These are phyloP conservation scores for Rana temporaria DNA, from an alignment of 2,113 vertebrate species.

Conservation along the genomic window DNA sequence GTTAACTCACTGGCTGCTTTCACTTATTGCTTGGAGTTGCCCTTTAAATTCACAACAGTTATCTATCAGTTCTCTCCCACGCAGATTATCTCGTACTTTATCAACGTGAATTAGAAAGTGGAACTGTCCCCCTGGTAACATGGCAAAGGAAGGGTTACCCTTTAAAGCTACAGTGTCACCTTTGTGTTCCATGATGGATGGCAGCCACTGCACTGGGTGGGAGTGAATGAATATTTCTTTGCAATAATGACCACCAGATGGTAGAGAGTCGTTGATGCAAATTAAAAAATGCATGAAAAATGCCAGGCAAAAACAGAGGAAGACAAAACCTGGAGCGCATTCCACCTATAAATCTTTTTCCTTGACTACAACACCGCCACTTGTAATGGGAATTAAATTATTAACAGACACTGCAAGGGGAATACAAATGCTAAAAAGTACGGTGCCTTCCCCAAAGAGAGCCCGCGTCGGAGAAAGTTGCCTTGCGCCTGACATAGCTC, in stretches of 20 bases:
- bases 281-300: conserved; percentile 90
- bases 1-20: too few relatives aligned
- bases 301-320: conserved; percentile 84
- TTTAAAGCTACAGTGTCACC: conserved; percentile 62
- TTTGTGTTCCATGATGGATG: conserved; percentile 78
- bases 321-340: conserved; percentile 84
- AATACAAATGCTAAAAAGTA: conserved; percentile 69
- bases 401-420: conserved; percentile 80
- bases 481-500: too few relatives aligned
- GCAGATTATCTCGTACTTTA: too few relatives aligned
- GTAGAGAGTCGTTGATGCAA: conserved; percentile 84
- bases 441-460: not conserved
- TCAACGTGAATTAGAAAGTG: too few relatives aligned
- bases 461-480: not conserved
- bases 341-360: conserved; percentile 83
- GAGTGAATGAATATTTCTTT: conserved; percentile 86
- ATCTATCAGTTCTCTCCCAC: too few relatives aligned
- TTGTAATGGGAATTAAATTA: conserved; percentile 88
- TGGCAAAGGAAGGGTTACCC: not conserved
- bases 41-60: too few relatives aligned
- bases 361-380: conserved; percentile 60
- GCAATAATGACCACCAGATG: conserved; percentile 87
- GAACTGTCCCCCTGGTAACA: too few relatives aligned
- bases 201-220: conserved; percentile 72
- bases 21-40: too few relatives aligned